Evolutionary conservation across 2,888 invertebrate species (phyloP).

Genomic region (Achlya flavicornis): DNA sequence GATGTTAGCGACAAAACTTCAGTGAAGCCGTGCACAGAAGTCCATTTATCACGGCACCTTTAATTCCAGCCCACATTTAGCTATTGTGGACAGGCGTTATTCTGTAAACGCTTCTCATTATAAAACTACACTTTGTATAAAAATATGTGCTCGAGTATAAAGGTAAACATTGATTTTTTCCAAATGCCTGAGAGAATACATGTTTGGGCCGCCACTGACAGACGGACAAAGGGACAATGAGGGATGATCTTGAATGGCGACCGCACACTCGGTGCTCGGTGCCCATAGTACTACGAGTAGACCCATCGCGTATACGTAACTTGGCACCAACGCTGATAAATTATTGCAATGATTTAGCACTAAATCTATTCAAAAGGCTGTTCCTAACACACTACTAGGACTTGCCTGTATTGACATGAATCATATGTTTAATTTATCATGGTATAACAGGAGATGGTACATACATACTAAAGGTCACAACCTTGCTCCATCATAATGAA

Average conservation of each 20-base stretch:
- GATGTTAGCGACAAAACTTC: not conserved
- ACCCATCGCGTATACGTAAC: constrained; percentile 13
- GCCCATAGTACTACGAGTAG: constrained; percentile 30
- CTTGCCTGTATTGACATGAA: too few species aligned
- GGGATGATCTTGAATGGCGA: constrained; percentile 75
- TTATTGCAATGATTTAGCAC: constrained; percentile 44
- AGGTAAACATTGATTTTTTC: constrained; percentile 82
- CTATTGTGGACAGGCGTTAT: constrained; percentile 80
- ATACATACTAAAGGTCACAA: too few species aligned
- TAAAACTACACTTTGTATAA: constrained; percentile 80
- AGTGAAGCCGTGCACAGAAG: constrained; percentile 38
- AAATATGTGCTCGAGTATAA: constrained; percentile 81
- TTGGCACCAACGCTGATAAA: constrained; percentile 38
- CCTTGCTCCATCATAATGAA: too few species aligned
- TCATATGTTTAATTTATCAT: too few species aligned
- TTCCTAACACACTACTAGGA: too few species aligned
- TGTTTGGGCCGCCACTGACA: constrained; percentile 80
- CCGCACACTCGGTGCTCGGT: constrained; percentile 75
- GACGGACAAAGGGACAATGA: constrained; percentile 75
- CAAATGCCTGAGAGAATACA: constrained; percentile 71
- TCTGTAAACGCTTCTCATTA: constrained; percentile 81
- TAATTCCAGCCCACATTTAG: constrained; percentile 72
- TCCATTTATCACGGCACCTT: constrained; percentile 73
- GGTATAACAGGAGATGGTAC: too few species aligned
- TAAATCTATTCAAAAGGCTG: not conserved